Base-by-base conservation (phyloP, 2,888 invertebrate species). In the Ennomos quercinarius region DNA sequence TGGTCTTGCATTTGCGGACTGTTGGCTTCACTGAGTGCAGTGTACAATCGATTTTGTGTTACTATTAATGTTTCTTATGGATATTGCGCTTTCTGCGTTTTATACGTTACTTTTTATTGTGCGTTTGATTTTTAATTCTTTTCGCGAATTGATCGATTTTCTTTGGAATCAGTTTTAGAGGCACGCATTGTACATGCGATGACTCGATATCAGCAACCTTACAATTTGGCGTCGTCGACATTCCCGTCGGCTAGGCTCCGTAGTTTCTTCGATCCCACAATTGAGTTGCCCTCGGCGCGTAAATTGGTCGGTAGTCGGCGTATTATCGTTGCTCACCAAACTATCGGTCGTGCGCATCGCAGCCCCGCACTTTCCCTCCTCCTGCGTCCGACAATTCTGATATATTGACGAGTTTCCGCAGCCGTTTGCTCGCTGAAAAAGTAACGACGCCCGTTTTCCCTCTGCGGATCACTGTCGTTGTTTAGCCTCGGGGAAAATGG, bases 361-460 rank as follows among this genome's bases (percentile, higher is more conserved):
- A 59, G 66, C 74, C 74, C 70, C 67, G 65, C 71, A 69, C 70
- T 68, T 73, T 70, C 63, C 72, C 71, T 66, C 71, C 71, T 67
- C 63, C 71, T 62, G 63, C 62, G 64, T 71, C 71, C 67, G 70
- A 68, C 78, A 74, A 76, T 78, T 81, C 77, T 80, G 81, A 83
- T 81, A 79, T 83, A 84, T 83, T 78, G 83, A 83, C 77, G 76
- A 80, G 77, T 76, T 77, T 74, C 75, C 76, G 74, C 72, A 69
- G 70, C 68, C 74, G 67, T 75, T 77, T 69, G 68, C 71, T 70
- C 69, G 67, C 57, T 65, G 68, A 72, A 79, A 81, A 79, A 71
- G 73, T 72, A 68, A 68, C 61, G 64, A 59, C 48, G 42, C 57
- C 60, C 67, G 57, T 61, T 65, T 48, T 55, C 53, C 60, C 61